A percentile compares a stretch with the other conserved stretches of the same genome.
Evolutionary conservation across 2,797 vertebrate species (phyloP).

Genomic region (Ambastaia sidthimunki): DNA sequence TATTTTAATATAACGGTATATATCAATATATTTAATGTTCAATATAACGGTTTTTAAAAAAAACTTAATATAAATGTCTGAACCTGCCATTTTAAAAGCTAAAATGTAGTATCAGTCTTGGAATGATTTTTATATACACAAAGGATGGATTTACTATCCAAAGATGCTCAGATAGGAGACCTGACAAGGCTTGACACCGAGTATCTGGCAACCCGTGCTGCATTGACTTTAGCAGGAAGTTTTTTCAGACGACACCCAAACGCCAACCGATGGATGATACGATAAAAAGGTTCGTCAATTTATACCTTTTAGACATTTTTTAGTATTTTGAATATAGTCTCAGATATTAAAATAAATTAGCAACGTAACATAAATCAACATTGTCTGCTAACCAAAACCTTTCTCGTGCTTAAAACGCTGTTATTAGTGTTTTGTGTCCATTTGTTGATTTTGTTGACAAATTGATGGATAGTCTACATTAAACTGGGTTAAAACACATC

Average conservation of each 20-base stretch:
- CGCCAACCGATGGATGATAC: slow-evolving; percentile 24
- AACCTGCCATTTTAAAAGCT: no score
- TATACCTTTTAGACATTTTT: neutral
- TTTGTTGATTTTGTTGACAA: no score
- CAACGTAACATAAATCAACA: neutral
- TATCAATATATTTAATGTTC: no score
- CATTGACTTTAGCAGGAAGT: slow-evolving; percentile 33
- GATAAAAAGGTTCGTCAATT: neutral
- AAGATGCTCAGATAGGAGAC: neutral
- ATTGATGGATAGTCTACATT: neutral
- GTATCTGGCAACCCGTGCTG: slow-evolving; percentile 34
- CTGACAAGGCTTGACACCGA: neutral
- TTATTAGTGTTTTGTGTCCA: neutral
- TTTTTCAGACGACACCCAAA: neutral
- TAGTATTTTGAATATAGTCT: neutral
- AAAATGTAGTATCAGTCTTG: no score
- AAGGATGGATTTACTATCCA: neutral
- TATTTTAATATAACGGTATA: no score
- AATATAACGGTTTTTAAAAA: no score
- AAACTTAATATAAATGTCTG: no score
- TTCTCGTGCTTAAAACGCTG: neutral
- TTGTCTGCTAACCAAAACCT: neutral
- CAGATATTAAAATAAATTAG: neutral
- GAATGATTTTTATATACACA: neutral
- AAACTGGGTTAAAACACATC: no score